phyloP scores from a whole-genome alignment of 1,140 invertebrate genomes.

The Leguminivora glycinivorella region DNA sequence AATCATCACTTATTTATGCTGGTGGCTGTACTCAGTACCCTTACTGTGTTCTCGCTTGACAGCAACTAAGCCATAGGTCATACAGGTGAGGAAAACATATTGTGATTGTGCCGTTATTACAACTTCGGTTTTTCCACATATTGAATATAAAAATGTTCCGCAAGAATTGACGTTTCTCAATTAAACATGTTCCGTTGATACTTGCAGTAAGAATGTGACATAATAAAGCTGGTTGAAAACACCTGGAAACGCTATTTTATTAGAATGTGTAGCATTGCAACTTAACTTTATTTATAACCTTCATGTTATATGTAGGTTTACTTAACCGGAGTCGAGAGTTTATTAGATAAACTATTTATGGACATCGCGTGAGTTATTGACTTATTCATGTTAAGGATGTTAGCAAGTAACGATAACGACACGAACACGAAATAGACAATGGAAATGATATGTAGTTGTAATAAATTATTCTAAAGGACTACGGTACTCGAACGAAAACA shows the following conservation, averaged over 20 bases:
- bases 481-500: too few relatives aligned
- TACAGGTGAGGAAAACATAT: slow-evolving; percentile 1
- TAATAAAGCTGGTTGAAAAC: background rate
- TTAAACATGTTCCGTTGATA: background rate
- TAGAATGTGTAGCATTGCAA: background rate
- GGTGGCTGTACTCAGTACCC: background rate
- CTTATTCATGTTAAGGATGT: too few relatives aligned
- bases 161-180: background rate
- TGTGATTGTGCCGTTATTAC: background rate
- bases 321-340: too few relatives aligned
- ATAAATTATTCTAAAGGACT: too few relatives aligned
- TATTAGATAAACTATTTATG: too few relatives aligned
- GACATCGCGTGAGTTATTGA: too few relatives aligned
- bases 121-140: background rate
- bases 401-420: too few relatives aligned
- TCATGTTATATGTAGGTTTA: background rate
- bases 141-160: background rate
- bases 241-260: background rate
- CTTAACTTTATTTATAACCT: background rate
- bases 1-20: too few relatives aligned
- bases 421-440: too few relatives aligned
- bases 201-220: background rate
- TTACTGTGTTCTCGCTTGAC: background rate
- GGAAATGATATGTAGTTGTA: too few relatives aligned
- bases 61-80: background rate